Base-by-base conservation (phyloP, 2,113 vertebrate genomes). In the Stigmatopora argus region DNA sequence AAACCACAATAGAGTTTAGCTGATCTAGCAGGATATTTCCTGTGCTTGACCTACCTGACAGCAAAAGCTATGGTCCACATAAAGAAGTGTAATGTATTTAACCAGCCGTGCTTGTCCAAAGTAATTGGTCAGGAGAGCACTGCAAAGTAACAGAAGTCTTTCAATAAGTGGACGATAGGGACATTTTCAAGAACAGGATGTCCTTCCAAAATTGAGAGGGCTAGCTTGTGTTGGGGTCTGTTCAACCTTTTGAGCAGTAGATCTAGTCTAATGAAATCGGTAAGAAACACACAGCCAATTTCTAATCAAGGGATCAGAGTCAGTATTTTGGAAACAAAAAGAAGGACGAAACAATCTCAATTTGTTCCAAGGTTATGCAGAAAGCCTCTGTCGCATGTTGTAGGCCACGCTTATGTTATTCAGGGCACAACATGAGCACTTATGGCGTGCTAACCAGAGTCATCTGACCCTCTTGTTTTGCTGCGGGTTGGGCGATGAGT, bases 391-490 rank as follows among this genome's bases (percentile, higher is more conserved):
- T 68, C 47, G 44, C 18, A 1, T 69, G 72, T 71, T 70, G 44
- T 60, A 45, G 70, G 68, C 47, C n/a, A 52, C 14, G 31, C 17
- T 68, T 76, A 77, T 75, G 58, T 72, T 69, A 53, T 60, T 45
- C 66, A 66, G 62, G 1, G 19, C 26, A 61, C 48, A 71, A 72
- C 62, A 78, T 23, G 19, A 60, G 45, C 67, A 58, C 65, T 81
- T 71, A 19, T 67, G 66, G 70, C 78, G 48, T 69, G 44, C 75
- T 77, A 75, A 83, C 75, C 46, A 52, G 48, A 77, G 78, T 85
- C 83, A 80, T 80, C 84, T 82, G 79, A 85, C 78, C 56, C 61
- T 71, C 47, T 19, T 51, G 48, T 81, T 77, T 85, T 84, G 73
- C 68, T 73, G 53, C 53, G 64, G 71, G 74, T 73, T 72, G 71